Evolutionary conservation across 2,888 invertebrate species (phyloP), one percentile per base, ranked within the genome.

Genomic region (Itoplectis maculator): DNA sequence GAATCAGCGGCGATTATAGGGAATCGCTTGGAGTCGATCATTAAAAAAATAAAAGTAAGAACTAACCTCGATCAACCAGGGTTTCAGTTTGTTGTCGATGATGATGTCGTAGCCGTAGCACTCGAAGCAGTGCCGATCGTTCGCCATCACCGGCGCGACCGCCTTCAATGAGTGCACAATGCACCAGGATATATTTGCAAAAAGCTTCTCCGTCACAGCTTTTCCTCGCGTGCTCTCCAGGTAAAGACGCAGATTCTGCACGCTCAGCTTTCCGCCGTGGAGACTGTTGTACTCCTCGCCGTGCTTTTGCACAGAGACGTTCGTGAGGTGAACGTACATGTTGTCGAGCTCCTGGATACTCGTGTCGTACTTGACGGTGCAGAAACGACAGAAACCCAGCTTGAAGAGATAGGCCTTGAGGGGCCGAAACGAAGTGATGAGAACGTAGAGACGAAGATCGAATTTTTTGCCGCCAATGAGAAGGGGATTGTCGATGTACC

Each of bases 241-340:
- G 92, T 97, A 98, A 7, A 99, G 94, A 65, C 97, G 95, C 74
- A 99, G 94, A 94, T 99, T 98, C 91, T 98, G 96, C 11, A 98
- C 96, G 73, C 97, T 98, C 95, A 98, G 95, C 94, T 99, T 99
- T 0, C 99, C 99, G 8, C 99, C 99, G 90, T 99, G 98, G 69
- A 98, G 95, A 84, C 95, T 96, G 92, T 99, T 99, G 92, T 99
- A 99, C 91, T 98, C 98, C 40, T 97, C 97, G 86, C 98, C 98
- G 91, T 98, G 98, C 93, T 98, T 99, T 93, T 99, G 99, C n/a
- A 99, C 98, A 79, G 99, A 98, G 4, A 99, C 99, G 92, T 99
- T 99, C 11, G 99, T 99, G 73, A 99, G 94, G 94, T 99, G 99
- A 73, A 98, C 97, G 90, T 98, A 99, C 96, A 97, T 97, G 92